A percentile compares a stretch with the other conserved stretches of the same genome.
These are phyloP conservation scores for Polypterus bichir DNA, from an alignment of 2,113 vertebrate species.

Conservation along the genomic window DNA sequence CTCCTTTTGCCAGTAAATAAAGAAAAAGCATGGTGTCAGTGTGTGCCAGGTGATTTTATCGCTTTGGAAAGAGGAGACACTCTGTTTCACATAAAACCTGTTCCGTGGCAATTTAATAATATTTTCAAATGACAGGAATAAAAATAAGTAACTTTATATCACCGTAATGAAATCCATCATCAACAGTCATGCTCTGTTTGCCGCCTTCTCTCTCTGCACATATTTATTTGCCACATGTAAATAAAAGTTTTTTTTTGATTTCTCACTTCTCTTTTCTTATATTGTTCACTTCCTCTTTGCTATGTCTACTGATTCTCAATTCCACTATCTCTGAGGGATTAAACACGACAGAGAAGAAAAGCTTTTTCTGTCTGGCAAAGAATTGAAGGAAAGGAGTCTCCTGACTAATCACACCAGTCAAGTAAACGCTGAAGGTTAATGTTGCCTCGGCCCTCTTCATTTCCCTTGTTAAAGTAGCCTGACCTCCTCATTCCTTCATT, in stretches of 20 bases:
- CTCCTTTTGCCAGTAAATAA: slow-evolving; percentile 41
- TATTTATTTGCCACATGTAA: no score
- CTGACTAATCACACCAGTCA: not conserved
- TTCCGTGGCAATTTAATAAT: slow-evolving; percentile 29
- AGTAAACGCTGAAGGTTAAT: slow-evolving; percentile 1
- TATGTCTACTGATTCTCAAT: not conserved
- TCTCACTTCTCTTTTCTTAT: no score
- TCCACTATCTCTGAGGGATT: not conserved
- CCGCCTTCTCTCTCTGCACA: no score
- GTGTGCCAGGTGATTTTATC: slow-evolving; percentile 69
- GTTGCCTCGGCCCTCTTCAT: slow-evolving; percentile 1
- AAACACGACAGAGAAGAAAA: not conserved
- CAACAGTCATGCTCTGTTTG: slow-evolving; percentile 1
- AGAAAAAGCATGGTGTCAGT: slow-evolving; percentile 48
- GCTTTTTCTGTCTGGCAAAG: not conserved
- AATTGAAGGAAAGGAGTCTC: not conserved
- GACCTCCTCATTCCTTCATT: slow-evolving; percentile 3
- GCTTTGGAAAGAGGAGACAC: slow-evolving; percentile 53
- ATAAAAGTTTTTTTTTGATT: no score
- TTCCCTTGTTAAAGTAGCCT: slow-evolving; percentile 3
- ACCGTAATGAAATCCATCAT: slow-evolving; percentile 36
- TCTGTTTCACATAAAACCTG: slow-evolving; percentile 59
- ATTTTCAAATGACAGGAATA: slow-evolving; percentile 46
- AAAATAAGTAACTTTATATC: slow-evolving; percentile 55
- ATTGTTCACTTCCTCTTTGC: not conserved